Percentiles rank a stretch among this genome's conserved stretches.
Evolutionary conservation across 2,113 vertebrate species (phyloP).

Genomic region (Nerophis ophidion): DNA sequence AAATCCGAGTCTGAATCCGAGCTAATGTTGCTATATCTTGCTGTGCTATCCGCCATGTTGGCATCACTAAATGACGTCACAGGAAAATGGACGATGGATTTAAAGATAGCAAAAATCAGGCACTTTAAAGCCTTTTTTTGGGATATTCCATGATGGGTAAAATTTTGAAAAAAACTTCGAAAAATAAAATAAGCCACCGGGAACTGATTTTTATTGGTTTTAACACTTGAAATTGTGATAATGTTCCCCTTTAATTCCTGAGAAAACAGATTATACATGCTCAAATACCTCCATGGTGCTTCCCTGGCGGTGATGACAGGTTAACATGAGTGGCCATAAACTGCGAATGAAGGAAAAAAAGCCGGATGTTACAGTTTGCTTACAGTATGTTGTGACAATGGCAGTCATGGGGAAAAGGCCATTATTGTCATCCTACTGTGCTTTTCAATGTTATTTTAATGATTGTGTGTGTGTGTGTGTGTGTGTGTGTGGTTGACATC

Average conservation of each 20-base stretch:
- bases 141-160: no score
- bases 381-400: constrained; percentile 28
- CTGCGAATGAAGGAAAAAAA: constrained; percentile 6
- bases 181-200: no score
- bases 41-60: no score
- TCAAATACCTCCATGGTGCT: constrained; percentile 1
- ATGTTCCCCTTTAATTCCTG: not conserved
- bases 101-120: no score
- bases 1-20: no score
- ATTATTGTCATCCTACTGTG: not conserved
- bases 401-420: constrained; percentile 25
- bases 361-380: constrained; percentile 15
- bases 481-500: constrained; percentile 4
- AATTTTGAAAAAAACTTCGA: no score
- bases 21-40: no score
- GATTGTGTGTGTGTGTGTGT: not conserved
- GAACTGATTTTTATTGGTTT: no score
- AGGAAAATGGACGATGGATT: no score
- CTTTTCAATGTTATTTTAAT: constrained; percentile 18
- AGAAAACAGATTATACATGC: not conserved
- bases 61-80: no score
- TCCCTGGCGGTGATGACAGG: constrained; percentile 18
- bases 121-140: no score
- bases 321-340: constrained; percentile 25
- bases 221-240: no score